These are phyloP conservation scores for Stomorhina lunata DNA, from an alignment of 2,888 invertebrate genomes.

Conservation along the genomic window DNA sequence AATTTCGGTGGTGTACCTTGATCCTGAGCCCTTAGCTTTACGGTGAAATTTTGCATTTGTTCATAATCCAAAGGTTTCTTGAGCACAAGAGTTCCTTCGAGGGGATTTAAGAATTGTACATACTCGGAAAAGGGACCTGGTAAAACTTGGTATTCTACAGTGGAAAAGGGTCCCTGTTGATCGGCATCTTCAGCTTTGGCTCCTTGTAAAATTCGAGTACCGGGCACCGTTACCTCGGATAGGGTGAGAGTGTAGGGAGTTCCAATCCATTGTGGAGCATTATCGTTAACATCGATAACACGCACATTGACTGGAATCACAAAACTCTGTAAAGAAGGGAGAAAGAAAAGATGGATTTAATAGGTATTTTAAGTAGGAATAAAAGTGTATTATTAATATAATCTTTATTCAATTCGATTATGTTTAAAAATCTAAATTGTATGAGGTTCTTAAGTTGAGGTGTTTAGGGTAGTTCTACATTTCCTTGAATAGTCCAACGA, in stretches of 20 bases:
- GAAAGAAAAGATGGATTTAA: neutral
- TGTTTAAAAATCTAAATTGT: too few species aligned
- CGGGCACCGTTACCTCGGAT: conserved; percentile 88
- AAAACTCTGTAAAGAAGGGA: conserved; percentile 74
- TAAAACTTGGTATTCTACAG: conserved; percentile 89
- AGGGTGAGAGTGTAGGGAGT: conserved; percentile 91
- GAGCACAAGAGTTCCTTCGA: conserved; percentile 91
- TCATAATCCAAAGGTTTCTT: conserved; percentile 92
- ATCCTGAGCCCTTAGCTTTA: conserved; percentile 88
- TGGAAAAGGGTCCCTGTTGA: conserved; percentile 93
- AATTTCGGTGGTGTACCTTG: conserved; percentile 89
- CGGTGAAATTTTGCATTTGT: conserved; percentile 87
- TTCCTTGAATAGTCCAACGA: too few species aligned
- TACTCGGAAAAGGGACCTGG: conserved; percentile 90
- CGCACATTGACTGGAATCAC: conserved; percentile 81
- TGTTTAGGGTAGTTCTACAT: too few species aligned
- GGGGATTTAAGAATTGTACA: conserved; percentile 90
- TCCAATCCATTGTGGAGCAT: conserved; percentile 90
- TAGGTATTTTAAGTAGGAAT: neutral
- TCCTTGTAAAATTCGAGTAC: conserved; percentile 87
- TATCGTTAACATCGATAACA: conserved; percentile 95
- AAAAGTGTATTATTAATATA: too few species aligned
- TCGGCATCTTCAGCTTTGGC: conserved; percentile 91
- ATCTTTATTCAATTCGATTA: too few species aligned
- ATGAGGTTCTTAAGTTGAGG: too few species aligned